These are phyloP conservation scores for Octopus bimaculoides DNA, from an alignment of 1,140 invertebrate species.

Conservation along the genomic window DNA sequence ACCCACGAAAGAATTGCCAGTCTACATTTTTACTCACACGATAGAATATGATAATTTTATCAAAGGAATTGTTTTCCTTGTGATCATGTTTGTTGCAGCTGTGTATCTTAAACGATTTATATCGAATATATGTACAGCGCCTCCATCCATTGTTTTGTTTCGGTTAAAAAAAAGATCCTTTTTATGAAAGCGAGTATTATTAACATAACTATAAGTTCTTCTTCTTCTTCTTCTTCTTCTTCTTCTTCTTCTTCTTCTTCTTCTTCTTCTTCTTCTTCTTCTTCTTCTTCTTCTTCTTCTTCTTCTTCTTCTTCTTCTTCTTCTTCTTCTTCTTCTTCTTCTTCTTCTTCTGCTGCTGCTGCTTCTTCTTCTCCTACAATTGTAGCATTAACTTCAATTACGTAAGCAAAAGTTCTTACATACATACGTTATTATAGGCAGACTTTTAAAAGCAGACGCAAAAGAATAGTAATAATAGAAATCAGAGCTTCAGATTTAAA, in stretches of 20 bases:
- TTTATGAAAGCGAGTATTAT: not conserved
- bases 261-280: not conserved
- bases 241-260: constrained; percentile 13
- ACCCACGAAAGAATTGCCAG: no score
- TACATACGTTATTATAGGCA: not conserved
- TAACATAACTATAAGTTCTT: not conserved
- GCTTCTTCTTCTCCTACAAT: constrained; percentile 24
- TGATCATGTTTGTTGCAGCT: no score
- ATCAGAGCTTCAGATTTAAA: not conserved
- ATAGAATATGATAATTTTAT: no score
- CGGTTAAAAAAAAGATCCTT: not conserved
- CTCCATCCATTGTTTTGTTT: no score
- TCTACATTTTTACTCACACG: no score
- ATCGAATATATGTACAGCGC: no score
- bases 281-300: constrained; percentile 20
- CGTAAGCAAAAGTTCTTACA: not conserved
- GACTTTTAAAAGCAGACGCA: constrained; percentile 4
- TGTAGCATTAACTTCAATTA: constrained; percentile 12
- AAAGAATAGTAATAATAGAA: constrained; percentile 10
- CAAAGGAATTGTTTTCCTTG: no score
- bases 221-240: constrained; percentile 2
- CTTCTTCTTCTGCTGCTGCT: constrained; percentile 16
- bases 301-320: constrained; percentile 17
- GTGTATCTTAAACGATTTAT: no score
- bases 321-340: constrained; percentile 18